Evolutionary conservation across 2,888 invertebrate species (phyloP).

Genomic region (Stenodema calcarata): DNA sequence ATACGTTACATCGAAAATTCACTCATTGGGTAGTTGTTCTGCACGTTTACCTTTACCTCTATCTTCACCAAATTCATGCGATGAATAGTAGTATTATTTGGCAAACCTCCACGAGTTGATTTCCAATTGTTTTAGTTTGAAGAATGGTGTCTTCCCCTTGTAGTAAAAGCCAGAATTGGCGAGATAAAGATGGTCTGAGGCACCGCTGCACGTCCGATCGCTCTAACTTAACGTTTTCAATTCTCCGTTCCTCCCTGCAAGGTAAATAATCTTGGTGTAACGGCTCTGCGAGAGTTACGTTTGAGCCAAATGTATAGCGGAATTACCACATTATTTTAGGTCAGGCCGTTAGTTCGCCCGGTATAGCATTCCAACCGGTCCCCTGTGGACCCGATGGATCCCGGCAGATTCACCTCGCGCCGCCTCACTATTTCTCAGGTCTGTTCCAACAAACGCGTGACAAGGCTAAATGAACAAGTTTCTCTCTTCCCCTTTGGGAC

Average conservation of each 20-base stretch:
- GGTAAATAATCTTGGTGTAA: neutral
- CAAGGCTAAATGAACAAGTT: neutral
- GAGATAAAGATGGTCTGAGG: neutral
- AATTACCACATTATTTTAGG: neutral
- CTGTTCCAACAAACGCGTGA: neutral
- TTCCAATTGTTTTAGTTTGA: neutral
- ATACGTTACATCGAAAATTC: too few species aligned
- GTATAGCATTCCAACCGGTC: neutral
- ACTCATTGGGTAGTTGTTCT: too few species aligned
- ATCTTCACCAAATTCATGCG: too few species aligned
- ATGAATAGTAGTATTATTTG: too few species aligned
- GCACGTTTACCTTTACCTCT: too few species aligned
- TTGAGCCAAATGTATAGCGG: neutral
- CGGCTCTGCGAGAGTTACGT: neutral
- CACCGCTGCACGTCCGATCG: neutral
- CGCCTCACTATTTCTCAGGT: neutral
- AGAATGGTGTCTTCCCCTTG: neutral
- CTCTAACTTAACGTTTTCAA: neutral
- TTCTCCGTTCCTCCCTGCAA: neutral
- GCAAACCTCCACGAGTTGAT: too few species aligned
- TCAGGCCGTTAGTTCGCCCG: neutral
- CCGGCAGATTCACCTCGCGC: neutral
- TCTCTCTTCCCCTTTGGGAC: neutral
- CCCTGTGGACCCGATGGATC: neutral
- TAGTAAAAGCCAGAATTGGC: neutral